These are phyloP conservation scores for Chrysopa pallens DNA, from an alignment of 1,140 invertebrate species.

Conservation along the genomic window DNA sequence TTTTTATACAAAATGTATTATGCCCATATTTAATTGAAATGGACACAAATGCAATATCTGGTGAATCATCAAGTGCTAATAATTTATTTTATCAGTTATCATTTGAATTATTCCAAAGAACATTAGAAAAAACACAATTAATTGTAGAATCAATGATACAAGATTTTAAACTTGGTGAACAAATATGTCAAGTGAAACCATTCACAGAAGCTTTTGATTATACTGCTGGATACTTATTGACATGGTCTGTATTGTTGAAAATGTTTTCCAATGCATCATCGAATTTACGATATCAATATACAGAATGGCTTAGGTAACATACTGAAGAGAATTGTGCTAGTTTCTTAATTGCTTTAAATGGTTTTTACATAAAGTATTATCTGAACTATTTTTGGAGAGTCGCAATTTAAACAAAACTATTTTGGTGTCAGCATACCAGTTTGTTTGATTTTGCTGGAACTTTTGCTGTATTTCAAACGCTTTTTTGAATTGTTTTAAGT, in stretches of 20 bases:
- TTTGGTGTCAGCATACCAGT: too few species aligned
- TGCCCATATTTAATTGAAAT: slow-evolving; percentile 22
- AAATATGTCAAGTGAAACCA: slow-evolving; percentile 35
- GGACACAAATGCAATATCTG: slow-evolving; percentile 24
- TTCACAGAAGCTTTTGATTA: slow-evolving; percentile 40
- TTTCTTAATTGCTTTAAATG: too few species aligned
- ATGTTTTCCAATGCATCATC: slow-evolving; percentile 45
- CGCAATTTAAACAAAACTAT: too few species aligned
- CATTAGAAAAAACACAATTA: slow-evolving; percentile 26
- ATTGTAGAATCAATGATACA: slow-evolving; percentile 31
- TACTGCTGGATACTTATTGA: slow-evolving; percentile 45
- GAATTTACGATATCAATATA: slow-evolving; percentile 49
- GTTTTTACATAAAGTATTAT: too few species aligned
- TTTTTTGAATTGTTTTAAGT: too few species aligned
- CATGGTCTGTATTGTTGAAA: slow-evolving; percentile 54
- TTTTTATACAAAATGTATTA: slow-evolving; percentile 7
- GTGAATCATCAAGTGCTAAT: slow-evolving; percentile 14
- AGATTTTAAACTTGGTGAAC: slow-evolving; percentile 38
- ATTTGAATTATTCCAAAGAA: slow-evolving; percentile 32
- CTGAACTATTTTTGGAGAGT: too few species aligned
- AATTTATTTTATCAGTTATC: slow-evolving; percentile 13
- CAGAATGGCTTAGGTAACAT: slow-evolving; percentile 41
- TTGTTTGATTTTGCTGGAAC: too few species aligned
- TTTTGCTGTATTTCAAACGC: too few species aligned
- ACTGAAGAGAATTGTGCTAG: too few species aligned